Evolutionary conservation across 2,888 invertebrate species (phyloP).

Genomic region (Trissolcus brochymenae): DNA sequence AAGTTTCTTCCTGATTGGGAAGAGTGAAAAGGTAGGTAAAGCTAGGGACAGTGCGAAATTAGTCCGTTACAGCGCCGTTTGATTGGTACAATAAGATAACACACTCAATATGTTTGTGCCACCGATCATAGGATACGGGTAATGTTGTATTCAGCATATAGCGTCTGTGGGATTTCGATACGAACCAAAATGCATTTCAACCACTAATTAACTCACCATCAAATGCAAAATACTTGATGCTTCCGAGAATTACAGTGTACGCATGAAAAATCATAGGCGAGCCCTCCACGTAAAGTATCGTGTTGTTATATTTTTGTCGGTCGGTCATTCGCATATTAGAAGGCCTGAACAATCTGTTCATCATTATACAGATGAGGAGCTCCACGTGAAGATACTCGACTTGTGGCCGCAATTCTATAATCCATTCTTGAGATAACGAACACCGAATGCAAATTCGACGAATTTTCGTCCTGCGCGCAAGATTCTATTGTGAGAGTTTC

Average conservation of each 20-base stretch:
- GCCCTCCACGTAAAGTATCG: too few relatives aligned
- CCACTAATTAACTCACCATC: conserved; percentile 42
- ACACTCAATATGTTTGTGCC: conserved; percentile 36
- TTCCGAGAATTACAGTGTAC: conserved; percentile 13
- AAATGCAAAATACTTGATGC: conserved; percentile 21
- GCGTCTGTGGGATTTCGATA: conserved; percentile 28
- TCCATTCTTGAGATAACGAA: conserved; percentile 44
- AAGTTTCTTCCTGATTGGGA: too few relatives aligned
- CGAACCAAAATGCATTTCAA: conserved; percentile 42
- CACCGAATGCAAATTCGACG: conserved; percentile 40
- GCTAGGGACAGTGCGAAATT: too few relatives aligned
- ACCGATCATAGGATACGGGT: conserved; percentile 36
- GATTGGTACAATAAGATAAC: conserved; percentile 33
- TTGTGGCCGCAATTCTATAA: conserved; percentile 37
- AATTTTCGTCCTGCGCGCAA: conserved; percentile 34
- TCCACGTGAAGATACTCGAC: conserved; percentile 9
- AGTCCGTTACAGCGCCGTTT: conserved; percentile 25
- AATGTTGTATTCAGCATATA: conserved; percentile 36
- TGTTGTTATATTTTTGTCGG: conserved; percentile 10
- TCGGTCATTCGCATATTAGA: not conserved
- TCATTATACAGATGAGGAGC: conserved; percentile 23
- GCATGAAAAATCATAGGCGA: conserved; percentile 14
- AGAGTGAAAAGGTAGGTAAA: too few relatives aligned
- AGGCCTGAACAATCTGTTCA: conserved; percentile 15
- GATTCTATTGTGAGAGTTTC: conserved; percentile 27